A percentile compares a stretch with the other conserved stretches of the same genome.
Conservation (phyloP, 2,113 vertebrate genomes). For the Misgurnus anguillicaudatus region DNA sequence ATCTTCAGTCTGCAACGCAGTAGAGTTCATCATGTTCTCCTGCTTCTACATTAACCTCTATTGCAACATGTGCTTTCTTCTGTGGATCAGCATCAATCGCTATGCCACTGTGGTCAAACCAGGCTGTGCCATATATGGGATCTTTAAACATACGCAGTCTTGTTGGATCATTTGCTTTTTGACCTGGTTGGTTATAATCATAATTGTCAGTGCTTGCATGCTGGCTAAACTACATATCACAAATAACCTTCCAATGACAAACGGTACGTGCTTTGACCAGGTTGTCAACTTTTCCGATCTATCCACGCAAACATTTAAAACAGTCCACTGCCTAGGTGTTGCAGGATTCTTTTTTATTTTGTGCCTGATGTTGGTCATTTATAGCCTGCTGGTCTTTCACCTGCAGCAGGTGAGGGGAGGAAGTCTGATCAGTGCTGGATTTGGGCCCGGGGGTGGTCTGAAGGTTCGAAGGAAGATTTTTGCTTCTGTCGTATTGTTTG, state of each 20-base stretch:
- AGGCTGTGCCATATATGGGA: background rate
- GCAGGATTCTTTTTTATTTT: conserved; percentile 45
- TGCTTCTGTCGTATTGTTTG: conserved; percentile 45
- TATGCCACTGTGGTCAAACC: conserved; percentile 44
- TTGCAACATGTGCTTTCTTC: conserved; percentile 50
- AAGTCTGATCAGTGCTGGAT: conserved; percentile 39
- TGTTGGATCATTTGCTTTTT: conserved; percentile 32
- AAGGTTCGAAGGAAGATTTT: conserved; percentile 52
- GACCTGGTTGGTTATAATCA: conserved; percentile 21
- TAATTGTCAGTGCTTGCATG: background rate
- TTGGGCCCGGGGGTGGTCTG: conserved; percentile 33
- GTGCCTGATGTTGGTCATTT: conserved; percentile 48
- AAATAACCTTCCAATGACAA: background rate
- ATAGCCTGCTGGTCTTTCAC: conserved; percentile 46
- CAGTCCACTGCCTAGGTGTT: background rate
- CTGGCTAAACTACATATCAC: background rate
- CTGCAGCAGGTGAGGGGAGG: conserved; percentile 38
- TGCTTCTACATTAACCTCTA: conserved; percentile 52
- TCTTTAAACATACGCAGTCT: conserved; percentile 7
- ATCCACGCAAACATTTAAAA: background rate
- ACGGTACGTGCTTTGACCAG: conserved; percentile 42
- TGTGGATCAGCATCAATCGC: conserved; percentile 53
- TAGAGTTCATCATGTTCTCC: background rate
- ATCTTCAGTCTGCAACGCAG: background rate
- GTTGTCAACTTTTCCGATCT: background rate